Percentiles rank a stretch among this genome's conserved stretches.
phyloP scores from a whole-genome alignment of 2,797 vertebrate genomes.

The Prionace glauca region DNA sequence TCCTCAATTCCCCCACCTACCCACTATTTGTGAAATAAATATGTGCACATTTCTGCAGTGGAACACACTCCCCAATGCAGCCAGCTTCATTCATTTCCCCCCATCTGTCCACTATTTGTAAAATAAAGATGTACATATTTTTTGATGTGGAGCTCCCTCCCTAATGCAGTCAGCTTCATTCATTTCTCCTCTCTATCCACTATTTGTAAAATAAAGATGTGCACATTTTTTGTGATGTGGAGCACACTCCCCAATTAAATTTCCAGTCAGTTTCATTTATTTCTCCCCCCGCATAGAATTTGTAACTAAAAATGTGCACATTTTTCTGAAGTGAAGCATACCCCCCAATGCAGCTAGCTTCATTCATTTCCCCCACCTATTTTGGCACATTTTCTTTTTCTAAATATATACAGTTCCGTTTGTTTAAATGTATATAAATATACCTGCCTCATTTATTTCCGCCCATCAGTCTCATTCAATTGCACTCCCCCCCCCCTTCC shows the following conservation, averaged over 20 bases:
- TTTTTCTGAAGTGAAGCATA: neutral
- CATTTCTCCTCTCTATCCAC: neutral
- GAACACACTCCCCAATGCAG: no score
- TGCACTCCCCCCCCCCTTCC: neutral
- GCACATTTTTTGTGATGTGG: neutral
- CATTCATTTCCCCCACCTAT: neutral
- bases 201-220: no score
- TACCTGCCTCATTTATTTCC: neutral
- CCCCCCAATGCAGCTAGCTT: neutral
- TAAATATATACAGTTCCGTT: slow-evolving; percentile 14
- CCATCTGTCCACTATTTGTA: no score
- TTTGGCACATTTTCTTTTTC: neutral
- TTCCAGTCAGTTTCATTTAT: neutral
- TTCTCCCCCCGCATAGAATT: neutral
- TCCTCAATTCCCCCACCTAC: no score
- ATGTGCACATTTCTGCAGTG: no score
- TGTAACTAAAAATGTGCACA: no score
- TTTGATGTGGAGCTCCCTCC: neutral
- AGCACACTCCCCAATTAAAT: neutral
- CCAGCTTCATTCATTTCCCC: no score
- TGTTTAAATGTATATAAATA: neutral
- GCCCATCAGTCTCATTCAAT: neutral
- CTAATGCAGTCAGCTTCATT: neutral
- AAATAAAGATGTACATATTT: no score
- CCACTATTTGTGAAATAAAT: no score